Evolutionary conservation across 2,888 invertebrate species (phyloP), one percentile per base, ranked within the genome.

Genomic region (Chorisops tibialis): DNA sequence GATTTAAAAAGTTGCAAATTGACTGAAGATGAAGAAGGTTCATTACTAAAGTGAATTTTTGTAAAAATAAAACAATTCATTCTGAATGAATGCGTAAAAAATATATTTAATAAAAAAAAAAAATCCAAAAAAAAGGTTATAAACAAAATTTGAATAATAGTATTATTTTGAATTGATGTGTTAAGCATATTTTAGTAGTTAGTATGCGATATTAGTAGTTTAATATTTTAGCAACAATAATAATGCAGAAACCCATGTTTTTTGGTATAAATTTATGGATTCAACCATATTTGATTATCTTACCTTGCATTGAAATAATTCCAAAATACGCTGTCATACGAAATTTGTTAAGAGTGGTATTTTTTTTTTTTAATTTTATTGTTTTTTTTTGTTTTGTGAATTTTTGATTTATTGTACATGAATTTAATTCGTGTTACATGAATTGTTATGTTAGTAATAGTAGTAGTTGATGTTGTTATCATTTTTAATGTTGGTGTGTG

Each of bases 261-360:
- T 24, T 24, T 24, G 24, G n/a, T n/a, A n/a, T 24, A 24, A 24
- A 5, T 5, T 24, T 24, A 5, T 24, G 24, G 24, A 38, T 47
- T 50, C 35, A 18, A 19, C 38, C 22, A 43, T 45, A 37, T 70
- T 70, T 69, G 67, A 69, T 70, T 75, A 79, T 86, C 93, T 94
- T 94, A 95, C 95, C 95, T 94, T 86, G 93, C 90, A 82, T 94
- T 94, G 91, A 95, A 94, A 91, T 94, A 92, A 87, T 93, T 94
- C 95, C 94, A 94, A 89, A 94, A 94, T 86, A 93, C 90, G 92
- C 94, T 95, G 91, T 78, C 60, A 41, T 65, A 63, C 64, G 48
- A 76, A 63, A 38, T 64, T 63, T 69, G 63, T 61, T 5, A 24
- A 24, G 66, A 64, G 67, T 67, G 61, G n/a, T 37, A 51, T 66